Evolutionary conservation across 2,888 invertebrate species (phyloP).

Genomic region (Oxytorus armatus): DNA sequence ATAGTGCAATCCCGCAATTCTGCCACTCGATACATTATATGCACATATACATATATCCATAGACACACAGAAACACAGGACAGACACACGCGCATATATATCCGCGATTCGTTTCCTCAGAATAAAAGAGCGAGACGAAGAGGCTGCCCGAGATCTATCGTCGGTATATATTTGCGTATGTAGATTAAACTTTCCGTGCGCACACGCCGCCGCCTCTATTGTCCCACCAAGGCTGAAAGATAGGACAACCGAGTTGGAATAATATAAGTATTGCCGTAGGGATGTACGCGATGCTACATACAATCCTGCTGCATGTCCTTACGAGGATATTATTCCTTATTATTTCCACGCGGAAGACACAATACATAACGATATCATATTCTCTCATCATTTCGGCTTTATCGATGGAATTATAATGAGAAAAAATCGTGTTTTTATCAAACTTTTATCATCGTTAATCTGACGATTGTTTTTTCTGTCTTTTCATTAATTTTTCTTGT

Average conservation of each 20-base stretch:
- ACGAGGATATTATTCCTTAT: conserved; percentile 51
- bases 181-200: conserved; percentile 78
- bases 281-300: neutral
- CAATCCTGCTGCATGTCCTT: conserved; percentile 43
- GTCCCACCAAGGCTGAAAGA: conserved; percentile 72
- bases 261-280: conserved; percentile 48
- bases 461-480: neutral
- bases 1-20: conserved; percentile 63
- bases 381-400: conserved; percentile 21
- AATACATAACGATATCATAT: conserved; percentile 45
- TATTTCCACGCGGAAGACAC: conserved; percentile 63
- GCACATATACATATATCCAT: neutral
- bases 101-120: conserved; percentile 44
- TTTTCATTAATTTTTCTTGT: no score
- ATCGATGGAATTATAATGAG: conserved; percentile 4
- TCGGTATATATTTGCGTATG: conserved; percentile 80
- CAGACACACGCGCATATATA: no score
- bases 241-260: conserved; percentile 52
- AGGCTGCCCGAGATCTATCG: conserved; percentile 80
- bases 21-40: conserved; percentile 47
- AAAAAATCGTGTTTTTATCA: neutral
- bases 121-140: conserved; percentile 53
- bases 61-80: no score
- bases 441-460: neutral
- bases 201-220: conserved; percentile 75